These are phyloP conservation scores for Macaca mulatta DNA, from an alignment of 2,113 vertebrate genomes.

Conservation along the genomic window DNA sequence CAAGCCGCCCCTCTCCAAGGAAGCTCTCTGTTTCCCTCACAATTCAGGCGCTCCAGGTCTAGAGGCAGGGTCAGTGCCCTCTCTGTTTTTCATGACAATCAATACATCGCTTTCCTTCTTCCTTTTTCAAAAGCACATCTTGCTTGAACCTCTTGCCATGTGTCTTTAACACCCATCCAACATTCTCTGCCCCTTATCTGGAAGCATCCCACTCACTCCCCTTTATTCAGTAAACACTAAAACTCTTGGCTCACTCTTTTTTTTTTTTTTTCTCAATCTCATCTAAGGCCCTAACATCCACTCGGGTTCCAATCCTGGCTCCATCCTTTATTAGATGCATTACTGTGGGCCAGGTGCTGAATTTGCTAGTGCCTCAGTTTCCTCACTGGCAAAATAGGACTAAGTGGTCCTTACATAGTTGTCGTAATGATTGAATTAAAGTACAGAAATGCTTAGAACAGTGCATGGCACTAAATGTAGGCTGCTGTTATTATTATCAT, in stretches of 20 bases:
- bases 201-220: not conserved
- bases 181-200: not conserved
- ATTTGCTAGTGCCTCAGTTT: not conserved
- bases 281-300: not conserved
- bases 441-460: not conserved
- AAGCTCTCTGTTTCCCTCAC: not conserved
- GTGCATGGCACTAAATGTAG: no score
- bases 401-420: not conserved
- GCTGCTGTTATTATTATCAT: fast-evolving
- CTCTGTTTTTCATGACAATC: not conserved
- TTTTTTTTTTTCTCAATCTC: not conserved
- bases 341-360: not conserved
- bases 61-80: not conserved
- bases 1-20: not conserved
- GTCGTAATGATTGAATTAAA: not conserved
- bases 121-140: not conserved
- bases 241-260: not conserved
- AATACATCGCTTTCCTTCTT: not conserved
- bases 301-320: not conserved
- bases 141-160: not conserved
- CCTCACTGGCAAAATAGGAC: not conserved
- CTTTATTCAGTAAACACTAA: not conserved
- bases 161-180: not conserved
- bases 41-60: not conserved
- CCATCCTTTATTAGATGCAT: not conserved